phyloP scores from a whole-genome alignment of 2,888 invertebrate species.

The Tuta absoluta region DNA sequence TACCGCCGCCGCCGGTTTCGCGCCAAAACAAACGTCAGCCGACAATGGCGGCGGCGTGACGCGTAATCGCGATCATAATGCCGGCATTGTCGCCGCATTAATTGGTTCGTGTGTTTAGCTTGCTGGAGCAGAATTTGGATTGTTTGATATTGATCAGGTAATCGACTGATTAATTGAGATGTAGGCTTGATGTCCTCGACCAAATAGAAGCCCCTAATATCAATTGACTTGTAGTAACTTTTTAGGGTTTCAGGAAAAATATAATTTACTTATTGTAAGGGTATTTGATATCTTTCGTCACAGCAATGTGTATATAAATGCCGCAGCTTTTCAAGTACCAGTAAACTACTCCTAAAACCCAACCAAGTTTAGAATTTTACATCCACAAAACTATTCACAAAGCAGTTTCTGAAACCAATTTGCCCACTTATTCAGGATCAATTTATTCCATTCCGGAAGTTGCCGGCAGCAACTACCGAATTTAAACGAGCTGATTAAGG shows the following conservation, averaged over 20 bases:
- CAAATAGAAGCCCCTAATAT: not conserved
- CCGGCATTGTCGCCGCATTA: conserved; percentile 61
- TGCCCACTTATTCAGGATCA: conserved; percentile 14
- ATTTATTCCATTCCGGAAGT: conserved; percentile 9
- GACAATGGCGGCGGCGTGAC: conserved; percentile 60
- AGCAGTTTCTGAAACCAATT: conserved; percentile 5
- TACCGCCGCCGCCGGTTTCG: conserved; percentile 53
- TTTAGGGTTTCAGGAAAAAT: not conserved
- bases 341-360: not conserved
- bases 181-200: conserved; percentile 12
- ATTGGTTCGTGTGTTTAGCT: conserved; percentile 51
- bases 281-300: no score
- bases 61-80: conserved; percentile 64
- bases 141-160: conserved; percentile 32
- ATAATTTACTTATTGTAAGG: no score
- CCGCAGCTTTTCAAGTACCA: not conserved
- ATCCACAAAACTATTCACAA: not conserved
- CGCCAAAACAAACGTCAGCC: conserved; percentile 72
- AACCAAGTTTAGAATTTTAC: not conserved
- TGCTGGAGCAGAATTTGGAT: conserved; percentile 7
- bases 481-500: conserved; percentile 23
- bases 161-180: conserved; percentile 37
- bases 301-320: not conserved
- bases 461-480: conserved; percentile 19
- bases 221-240: no score